Base-by-base conservation (phyloP, 2,797 vertebrate species). In the Pseudocheirus occidentalis region DNA sequence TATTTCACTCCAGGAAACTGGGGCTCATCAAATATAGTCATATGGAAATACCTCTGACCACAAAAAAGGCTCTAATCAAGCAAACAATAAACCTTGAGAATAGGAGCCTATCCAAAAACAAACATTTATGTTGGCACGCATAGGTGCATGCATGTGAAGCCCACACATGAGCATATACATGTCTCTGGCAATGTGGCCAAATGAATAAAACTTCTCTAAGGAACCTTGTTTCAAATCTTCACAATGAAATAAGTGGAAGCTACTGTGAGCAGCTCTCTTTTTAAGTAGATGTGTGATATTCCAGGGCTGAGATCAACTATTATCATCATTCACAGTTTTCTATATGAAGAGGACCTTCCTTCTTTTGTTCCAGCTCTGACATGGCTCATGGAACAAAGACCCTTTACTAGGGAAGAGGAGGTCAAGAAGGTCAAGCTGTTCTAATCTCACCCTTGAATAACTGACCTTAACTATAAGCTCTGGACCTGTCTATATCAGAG, bases 211-310 rank as follows among this genome's bases (percentile, higher is more conserved):
- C 58, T 91, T 55, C 0, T 10, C 50, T 59, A 92, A 59, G 18
- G 18, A 95, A 95, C 81, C 91, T 91, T 90, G 54, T 90, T 55
- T 92, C 93, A 93, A 93, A 92, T 93, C 52, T 59, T 91, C 90
- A 90, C 34, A 40, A 18, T 93, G 58, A 46, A 92, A 90, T 90
- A 55, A 81, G 11, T 58, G n/a, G 93, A 90, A 90, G 93, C 90
- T 55, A 91, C 58, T 52, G 89, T 16, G 59, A 92, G 66, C 54
- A 81, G 90, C 56, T 46, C 18, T 50, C 94, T 94, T 93, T 73
- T 81, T 91, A n/a, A 55, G 50, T 24, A 92, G 58, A 92, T 56
- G 52, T 27, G 52, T 90, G 9, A 87, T 90, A 81, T 58, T 59
- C 73, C 90, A 73, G 87, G 29, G 54, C 73, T 58, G 18, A 81